Conservation (phyloP, 2,113 vertebrate species). For the Chrysemys picta region DNA sequence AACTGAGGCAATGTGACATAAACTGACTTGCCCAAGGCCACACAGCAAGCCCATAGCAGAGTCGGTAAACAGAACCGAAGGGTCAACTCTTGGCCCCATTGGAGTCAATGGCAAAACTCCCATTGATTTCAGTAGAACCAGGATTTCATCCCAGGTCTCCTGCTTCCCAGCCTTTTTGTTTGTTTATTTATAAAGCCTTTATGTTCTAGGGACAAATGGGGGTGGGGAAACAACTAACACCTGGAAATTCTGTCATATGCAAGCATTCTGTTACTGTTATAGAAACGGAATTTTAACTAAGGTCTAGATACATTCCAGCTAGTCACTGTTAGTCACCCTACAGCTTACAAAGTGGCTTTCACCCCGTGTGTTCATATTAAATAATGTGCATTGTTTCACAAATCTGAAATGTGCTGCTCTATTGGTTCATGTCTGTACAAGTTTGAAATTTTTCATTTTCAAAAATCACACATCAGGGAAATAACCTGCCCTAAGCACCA, state of each 20-base stretch:
- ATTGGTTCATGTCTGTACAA: fast-evolving
- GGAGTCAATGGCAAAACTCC: not conserved
- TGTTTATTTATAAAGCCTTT: not conserved
- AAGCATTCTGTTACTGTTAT: not conserved
- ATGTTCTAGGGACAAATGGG: not conserved
- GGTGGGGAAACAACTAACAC: not conserved
- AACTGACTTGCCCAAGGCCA: not conserved
- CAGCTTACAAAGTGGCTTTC: not conserved
- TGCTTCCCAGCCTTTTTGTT: not conserved
- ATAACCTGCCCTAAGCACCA: not conserved
- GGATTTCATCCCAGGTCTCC: not conserved
- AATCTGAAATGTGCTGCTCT: not conserved
- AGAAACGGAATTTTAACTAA: not conserved
- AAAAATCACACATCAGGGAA: not conserved
- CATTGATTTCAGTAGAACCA: not conserved
- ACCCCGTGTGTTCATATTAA: not conserved
- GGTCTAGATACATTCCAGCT: not conserved
- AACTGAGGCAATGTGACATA: not conserved
- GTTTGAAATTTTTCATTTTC: slow-evolving; percentile 15
- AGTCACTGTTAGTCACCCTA: not conserved
- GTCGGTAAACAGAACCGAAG: not conserved
- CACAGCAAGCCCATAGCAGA: not conserved
- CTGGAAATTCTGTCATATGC: not conserved
- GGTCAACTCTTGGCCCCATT: not conserved
- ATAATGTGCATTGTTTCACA: not conserved